These are phyloP conservation scores for Drosophila mojavensis DNA, from an alignment of 1,140 invertebrate species.

Conservation along the genomic window DNA sequence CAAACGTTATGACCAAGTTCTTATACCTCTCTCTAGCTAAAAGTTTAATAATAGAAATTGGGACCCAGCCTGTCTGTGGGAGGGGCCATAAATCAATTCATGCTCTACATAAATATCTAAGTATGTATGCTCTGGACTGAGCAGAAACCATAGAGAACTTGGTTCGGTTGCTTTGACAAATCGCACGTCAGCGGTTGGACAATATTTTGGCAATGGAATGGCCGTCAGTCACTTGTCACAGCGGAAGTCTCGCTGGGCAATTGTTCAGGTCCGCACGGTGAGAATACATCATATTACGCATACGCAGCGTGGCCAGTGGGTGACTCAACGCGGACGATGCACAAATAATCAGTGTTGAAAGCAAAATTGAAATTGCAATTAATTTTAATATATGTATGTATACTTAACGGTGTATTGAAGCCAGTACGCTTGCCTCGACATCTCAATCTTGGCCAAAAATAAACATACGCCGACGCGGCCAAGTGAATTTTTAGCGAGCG, in stretches of 20 bases:
- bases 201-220: slow-evolving; percentile 47
- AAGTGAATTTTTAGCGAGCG: slow-evolving; percentile 57
- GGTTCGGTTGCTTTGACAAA: slow-evolving; percentile 58
- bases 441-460: slow-evolving; percentile 52
- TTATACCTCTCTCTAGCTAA: slow-evolving; percentile 1
- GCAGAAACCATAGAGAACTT: slow-evolving; percentile 18
- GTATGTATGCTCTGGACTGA: slow-evolving; percentile 34
- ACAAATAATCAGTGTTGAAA: slow-evolving; percentile 24
- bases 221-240: slow-evolving; percentile 56
- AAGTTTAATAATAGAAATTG: slow-evolving; percentile 34
- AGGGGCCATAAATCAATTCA: slow-evolving; percentile 58
- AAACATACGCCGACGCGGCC: slow-evolving; percentile 45
- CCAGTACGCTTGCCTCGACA: slow-evolving; percentile 18
- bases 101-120: background rate
- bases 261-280: slow-evolving; percentile 19
- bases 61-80: slow-evolving; percentile 36
- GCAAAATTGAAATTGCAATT: slow-evolving; percentile 54
- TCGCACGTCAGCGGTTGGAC: slow-evolving; percentile 46
- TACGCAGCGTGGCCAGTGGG: slow-evolving; percentile 48
- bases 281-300: slow-evolving; percentile 48
- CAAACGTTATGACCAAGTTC: slow-evolving; percentile 18
- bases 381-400: slow-evolving; percentile 23
- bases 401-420: slow-evolving; percentile 22
- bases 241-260: slow-evolving; percentile 36
- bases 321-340: slow-evolving; percentile 52